Evolutionary conservation across 2,888 invertebrate genomes (phyloP), one percentile per base, ranked within the genome.

Genomic region (Apamea crenata): DNA sequence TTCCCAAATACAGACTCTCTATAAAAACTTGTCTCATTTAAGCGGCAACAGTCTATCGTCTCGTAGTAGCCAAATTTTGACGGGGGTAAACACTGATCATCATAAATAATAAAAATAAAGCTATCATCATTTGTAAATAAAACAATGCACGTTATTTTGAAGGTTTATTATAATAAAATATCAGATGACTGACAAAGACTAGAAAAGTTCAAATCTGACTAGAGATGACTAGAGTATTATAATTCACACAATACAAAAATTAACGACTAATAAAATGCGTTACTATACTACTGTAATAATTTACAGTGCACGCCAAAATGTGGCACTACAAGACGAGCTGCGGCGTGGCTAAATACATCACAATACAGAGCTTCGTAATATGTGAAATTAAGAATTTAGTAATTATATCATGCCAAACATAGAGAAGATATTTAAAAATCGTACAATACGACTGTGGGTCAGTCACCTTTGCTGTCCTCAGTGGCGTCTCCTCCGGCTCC

Each of bases 341-440:
- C 91, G 93, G 94, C 92, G 91, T 92, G 92, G 93, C 94, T 93
- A 93, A 90, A 95, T 93, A 94, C 91, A 92, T 94, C 91, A 96
- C 95, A 91, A 95, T 94, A 96, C 93, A 95, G 89, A 95, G 91
- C 93, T 91, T 95, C 88, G 93, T 94, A 94, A 96, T 91, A 90
- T 95, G 95, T 95, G 95, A 95, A 94, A 96, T 95, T 94, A 96
- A 94, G 88, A 95, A 94, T 94, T 95, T 96, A 92, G 96, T 96
- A 93, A 95, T 93, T 93, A 95, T 95, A 95, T 96, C 97, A 97
- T 97, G 97, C 97, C 96, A 97, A 96, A 96, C 96, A 95, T 95
- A 96, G 95, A 96, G 90, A 91, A 96, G 93, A 94, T 95, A 95
- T 93, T 94, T 93, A 94, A 96, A 95, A 95, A 95, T 95, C 94